Base-by-base conservation (phyloP, 2,113 vertebrate genomes). In the Astatoreochromis straeleni region DNA sequence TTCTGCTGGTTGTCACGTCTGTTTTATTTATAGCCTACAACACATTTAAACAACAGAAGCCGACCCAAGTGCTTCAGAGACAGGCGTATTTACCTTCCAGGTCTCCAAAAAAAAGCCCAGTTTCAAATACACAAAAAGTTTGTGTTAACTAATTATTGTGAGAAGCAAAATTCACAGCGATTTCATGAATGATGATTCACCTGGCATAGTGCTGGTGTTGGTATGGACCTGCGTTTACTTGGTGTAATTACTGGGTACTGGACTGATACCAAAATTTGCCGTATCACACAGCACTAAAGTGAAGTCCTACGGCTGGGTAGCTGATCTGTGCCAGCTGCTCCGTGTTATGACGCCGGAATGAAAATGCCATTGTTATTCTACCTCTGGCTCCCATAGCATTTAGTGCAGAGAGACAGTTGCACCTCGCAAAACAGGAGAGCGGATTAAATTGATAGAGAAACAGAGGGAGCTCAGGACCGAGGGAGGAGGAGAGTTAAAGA, bases 361-460 rank as follows among this genome's bases (percentile, higher is more conserved):
- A 91, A 90, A 87, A 84, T 80, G 53, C 83, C 33, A 85, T 91
- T 94, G 86, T 94, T 93, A 90, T 94, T 93, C 88, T 87, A 90
- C 93, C 87, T 88, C 88, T 85, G 89, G 84, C 93, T 92, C 92
- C 88, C 90, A 19, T n/a, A 82, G 86, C 90, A 63, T 94, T 93
- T 93, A 92, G 84, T 49, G 42, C 82, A 79, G 78, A 92, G 70
- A 86, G 89, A 90, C 91, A 88, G 90, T 90, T 90, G 89, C 21
- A 38, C 81, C 88, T 89, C 81, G 47, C 80, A 92, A 88, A 90
- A 90, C 31, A 49, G 40, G 47, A 78, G 78, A 31, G 65, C 12
- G 60, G 88, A 87, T 92, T 87, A 63, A 83, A 92, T 87, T 90
- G 88, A 90, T 87, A 19, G 83, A 86, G 91, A 88, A 85, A 88